Evolutionary conservation across 2,113 vertebrate species (phyloP), one percentile per base, ranked within the genome.

Genomic region (Acrocephalus kingi): DNA sequence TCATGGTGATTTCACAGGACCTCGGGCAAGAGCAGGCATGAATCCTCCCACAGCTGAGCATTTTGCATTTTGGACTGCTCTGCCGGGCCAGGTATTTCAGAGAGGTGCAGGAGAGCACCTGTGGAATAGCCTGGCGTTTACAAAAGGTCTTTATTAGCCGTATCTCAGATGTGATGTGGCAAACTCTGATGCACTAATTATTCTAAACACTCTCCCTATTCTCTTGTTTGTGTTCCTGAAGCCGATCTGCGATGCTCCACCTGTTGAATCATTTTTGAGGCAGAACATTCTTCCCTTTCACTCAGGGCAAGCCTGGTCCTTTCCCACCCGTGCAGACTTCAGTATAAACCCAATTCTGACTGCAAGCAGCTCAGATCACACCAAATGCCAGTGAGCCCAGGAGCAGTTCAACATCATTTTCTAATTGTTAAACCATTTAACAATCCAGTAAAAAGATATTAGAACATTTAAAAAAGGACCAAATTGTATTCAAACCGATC

Each of bases 61-160:
- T 67, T 64, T 66, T 49, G 73, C 7, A 6, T 56, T 66, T 62
- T 59, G 59, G 35, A 9, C 49, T 43, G 52, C 37, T 33, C 0
- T 0, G 1, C 23, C 0, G 14, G 37, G 59, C 35, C n/a, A 8
- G 71, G 12, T 18, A 7, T 41, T 68, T 15, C 28, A 15, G 21
- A 30, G n/a, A 25, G 52, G 6, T n/a, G 27, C 12, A 3, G 1
- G 78, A 43, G 14, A 46, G 25, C 18, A 41, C 35, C 69, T 75
- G 9, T 33, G 58, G 9, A 27, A 17, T 3, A 37, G 28, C n/a
- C 41, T 72, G 43, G 39, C 6, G 6, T 69, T 72, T 18, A 13
- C 31, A 2, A 7, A 9, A 23, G 15, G 3, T 6, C 24, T 78
- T 46, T 23, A 45, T 49, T 16, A 59, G 51, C 41, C n/a, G 5